phyloP scores from a whole-genome alignment of 2,797 vertebrate genomes.

The Lithobates pipiens region DNA sequence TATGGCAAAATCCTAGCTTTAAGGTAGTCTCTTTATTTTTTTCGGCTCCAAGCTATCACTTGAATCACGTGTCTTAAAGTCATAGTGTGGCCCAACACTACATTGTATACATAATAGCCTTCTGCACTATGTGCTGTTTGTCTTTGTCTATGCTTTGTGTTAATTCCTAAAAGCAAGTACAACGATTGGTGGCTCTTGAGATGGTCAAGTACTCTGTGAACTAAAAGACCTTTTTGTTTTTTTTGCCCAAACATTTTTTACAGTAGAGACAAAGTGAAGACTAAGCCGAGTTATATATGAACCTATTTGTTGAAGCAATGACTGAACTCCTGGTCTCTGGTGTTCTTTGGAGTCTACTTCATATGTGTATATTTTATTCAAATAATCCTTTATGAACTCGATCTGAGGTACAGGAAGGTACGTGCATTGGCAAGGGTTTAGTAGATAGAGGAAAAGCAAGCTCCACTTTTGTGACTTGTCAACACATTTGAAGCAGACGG shows the following conservation, averaged over 20 bases:
- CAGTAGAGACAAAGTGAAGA: constrained; percentile 26
- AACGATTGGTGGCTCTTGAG: neutral
- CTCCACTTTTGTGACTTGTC: constrained; percentile 44
- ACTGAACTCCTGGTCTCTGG: constrained; percentile 4
- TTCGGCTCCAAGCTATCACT: constrained; percentile 22
- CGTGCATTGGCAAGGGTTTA: constrained; percentile 47
- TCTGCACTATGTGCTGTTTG: neutral
- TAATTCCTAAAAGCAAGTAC: constrained; percentile 11
- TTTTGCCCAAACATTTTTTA: constrained; percentile 12
- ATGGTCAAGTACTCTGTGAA: constrained; percentile 3
- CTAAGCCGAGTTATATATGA: constrained; percentile 9
- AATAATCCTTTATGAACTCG: constrained; percentile 29
- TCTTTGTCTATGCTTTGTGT: neutral
- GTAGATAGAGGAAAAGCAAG: constrained; percentile 22
- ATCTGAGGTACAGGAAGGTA: constrained; percentile 42
- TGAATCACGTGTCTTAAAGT: constrained; percentile 16
- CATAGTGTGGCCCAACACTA: constrained; percentile 9
- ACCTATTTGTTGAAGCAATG: constrained; percentile 20
- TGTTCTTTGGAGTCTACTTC: constrained; percentile 8
- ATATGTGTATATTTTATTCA: constrained; percentile 30
- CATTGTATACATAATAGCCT: neutral
- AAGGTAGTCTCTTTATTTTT: neutral
- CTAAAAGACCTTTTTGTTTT: constrained; percentile 8
- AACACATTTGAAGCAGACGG: constrained; percentile 35
- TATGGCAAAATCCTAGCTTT: constrained; percentile 47